A percentile compares a stretch with the other conserved stretches of the same genome.
These are phyloP conservation scores for Lepidurus arcticus DNA, from an alignment of 1,140 invertebrate species.

Conservation along the genomic window DNA sequence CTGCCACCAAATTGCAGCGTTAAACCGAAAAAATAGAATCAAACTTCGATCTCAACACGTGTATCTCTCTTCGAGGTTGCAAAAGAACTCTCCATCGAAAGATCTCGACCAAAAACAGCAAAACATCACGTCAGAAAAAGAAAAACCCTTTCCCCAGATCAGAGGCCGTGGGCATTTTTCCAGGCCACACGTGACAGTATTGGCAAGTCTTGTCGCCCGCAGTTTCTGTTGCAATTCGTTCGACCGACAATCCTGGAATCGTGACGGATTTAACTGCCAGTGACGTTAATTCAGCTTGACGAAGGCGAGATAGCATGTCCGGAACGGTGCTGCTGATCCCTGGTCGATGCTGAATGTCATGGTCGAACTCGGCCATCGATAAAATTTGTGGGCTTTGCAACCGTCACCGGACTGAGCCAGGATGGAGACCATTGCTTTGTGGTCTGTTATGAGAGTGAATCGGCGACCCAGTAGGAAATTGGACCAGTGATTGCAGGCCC, in stretches of 20 bases:
- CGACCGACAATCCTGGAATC: not conserved
- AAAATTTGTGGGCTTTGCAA: not conserved
- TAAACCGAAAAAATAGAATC: no score
- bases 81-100: no score
- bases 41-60: no score
- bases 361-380: not conserved
- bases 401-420: slow-evolving; percentile 38
- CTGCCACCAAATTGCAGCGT: no score
- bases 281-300: not conserved
- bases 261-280: not conserved
- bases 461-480: no score
- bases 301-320: not conserved
- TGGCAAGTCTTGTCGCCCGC: not conserved
- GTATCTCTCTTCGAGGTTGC: no score
- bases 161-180: no score
- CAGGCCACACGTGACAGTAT: not conserved
- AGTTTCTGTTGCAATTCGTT: not conserved
- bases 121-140: no score
- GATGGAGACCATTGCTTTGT: slow-evolving; percentile 46
- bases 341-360: not conserved
- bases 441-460: slow-evolving; percentile 48
- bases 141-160: no score
- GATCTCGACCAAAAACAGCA: no score
- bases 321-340: not conserved
- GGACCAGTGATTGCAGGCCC: slow-evolving; percentile 45